phyloP scores from a whole-genome alignment of 2,113 vertebrate species.

The Varanus salvator region DNA sequence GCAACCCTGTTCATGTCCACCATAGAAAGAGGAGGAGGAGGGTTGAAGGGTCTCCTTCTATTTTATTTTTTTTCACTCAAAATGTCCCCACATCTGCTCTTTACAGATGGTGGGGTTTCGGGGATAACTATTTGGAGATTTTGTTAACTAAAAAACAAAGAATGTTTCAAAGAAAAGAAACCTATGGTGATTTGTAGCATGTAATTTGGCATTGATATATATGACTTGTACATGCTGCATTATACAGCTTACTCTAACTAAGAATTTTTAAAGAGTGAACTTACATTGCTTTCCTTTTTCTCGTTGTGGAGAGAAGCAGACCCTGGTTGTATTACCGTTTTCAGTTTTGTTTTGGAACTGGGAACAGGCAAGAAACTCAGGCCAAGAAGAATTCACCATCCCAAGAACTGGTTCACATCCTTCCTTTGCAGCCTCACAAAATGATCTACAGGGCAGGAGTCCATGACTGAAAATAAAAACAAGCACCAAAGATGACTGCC shows the following conservation, averaged over 20 bases:
- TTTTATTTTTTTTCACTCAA: neutral
- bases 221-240: neutral
- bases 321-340: slow-evolving; percentile 53
- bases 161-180: neutral
- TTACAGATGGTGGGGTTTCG: too few relatives aligned
- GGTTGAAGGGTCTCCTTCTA: neutral
- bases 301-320: slow-evolving; percentile 86
- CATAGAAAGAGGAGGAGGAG: neutral
- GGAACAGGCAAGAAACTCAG: slow-evolving; percentile 92
- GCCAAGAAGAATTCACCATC: slow-evolving; percentile 95
- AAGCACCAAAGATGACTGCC: slow-evolving; percentile 18
- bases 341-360: slow-evolving; percentile 84
- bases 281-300: slow-evolving; percentile 84
- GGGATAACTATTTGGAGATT: neutral
- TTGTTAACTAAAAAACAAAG: neutral
- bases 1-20: neutral
- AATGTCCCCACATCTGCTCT: neutral
- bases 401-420: slow-evolving; percentile 92
- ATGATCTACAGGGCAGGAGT: slow-evolving; percentile 88
- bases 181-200: neutral
- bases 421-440: slow-evolving; percentile 92
- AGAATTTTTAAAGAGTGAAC: slow-evolving; percentile 51
- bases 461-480: slow-evolving; percentile 64
- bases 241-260: neutral
- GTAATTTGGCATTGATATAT: neutral